A percentile compares a stretch with the other conserved stretches of the same genome.
These are phyloP conservation scores for Troides oblongomaculatus DNA, from an alignment of 2,888 invertebrate species.

Conservation along the genomic window DNA sequence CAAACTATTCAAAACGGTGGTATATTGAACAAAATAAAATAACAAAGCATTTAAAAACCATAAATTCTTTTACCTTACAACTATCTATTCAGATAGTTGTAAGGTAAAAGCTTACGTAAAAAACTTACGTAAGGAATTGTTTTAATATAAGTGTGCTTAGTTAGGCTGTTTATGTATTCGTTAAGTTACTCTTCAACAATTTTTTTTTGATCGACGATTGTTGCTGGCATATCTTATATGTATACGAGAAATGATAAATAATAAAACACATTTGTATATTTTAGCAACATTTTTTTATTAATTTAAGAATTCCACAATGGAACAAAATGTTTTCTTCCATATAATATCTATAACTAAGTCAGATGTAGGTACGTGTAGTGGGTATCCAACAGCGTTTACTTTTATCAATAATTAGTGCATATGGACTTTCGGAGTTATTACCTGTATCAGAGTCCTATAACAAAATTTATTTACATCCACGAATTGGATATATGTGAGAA, in stretches of 20 bases:
- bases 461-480: conserved; percentile 33
- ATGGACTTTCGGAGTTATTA: conserved; percentile 57
- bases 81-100: background rate
- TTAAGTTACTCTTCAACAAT: background rate
- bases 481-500: conserved; percentile 29
- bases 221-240: background rate
- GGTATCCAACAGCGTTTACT: conserved; percentile 47
- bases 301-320: conserved; percentile 79
- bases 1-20: background rate
- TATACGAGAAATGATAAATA: conserved; percentile 39
- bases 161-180: background rate
- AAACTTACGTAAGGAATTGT: background rate
- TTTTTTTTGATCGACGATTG: background rate
- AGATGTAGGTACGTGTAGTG: conserved; percentile 65
- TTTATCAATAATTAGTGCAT: conserved; percentile 56
- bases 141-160: no score
- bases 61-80: background rate
- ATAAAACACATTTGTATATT: conserved; percentile 58
- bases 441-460: conserved; percentile 54
- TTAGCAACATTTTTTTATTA: conserved; percentile 81
- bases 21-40: background rate
- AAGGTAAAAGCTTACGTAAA: no score
- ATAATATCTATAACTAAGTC: conserved; percentile 71
- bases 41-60: background rate
- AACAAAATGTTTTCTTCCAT: conserved; percentile 70